A percentile compares a stretch with the other conserved stretches of the same genome.
phyloP scores from a whole-genome alignment of 2,888 invertebrate species.

The Hemaris fuciformis region DNA sequence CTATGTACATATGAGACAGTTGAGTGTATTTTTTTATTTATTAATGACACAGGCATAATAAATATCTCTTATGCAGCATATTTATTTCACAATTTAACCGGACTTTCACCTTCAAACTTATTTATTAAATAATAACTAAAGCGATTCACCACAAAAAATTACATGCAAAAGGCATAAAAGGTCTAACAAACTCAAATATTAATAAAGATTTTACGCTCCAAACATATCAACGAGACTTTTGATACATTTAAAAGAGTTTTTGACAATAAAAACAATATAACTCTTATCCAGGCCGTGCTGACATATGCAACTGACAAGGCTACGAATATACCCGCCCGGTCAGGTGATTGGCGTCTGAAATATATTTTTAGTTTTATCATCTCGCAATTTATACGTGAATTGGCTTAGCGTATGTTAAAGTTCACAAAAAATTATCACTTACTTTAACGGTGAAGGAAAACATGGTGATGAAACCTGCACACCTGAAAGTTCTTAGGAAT shows the following conservation, averaged over 20 bases:
- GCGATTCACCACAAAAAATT: neutral
- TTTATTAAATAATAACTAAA: neutral
- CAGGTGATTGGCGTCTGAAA: neutral
- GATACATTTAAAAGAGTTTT: neutral
- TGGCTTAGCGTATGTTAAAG: too few species aligned
- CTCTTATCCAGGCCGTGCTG: neutral
- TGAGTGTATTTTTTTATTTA: too few species aligned
- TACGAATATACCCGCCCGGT: neutral
- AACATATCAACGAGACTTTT: neutral
- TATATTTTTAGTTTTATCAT: neutral
- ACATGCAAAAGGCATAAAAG: neutral
- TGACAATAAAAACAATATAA: conserved; percentile 7
- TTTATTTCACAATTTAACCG: too few species aligned
- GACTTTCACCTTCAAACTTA: too few species aligned
- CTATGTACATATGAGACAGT: too few species aligned
- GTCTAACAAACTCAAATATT: neutral
- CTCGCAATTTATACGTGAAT: too few species aligned
- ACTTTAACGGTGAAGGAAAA: too few species aligned
- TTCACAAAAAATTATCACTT: too few species aligned
- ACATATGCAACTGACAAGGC: conserved; percentile 1
- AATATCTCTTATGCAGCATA: too few species aligned
- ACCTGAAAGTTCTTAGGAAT: too few species aligned
- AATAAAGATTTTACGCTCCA: neutral
- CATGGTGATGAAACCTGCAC: too few species aligned
- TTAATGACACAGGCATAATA: too few species aligned